Percentiles rank a stretch among this genome's conserved stretches.
Evolutionary conservation across 37 sponge, comb jelly and placozoan genomes (phyloP).

Genomic region (Oscarella lobularis): DNA sequence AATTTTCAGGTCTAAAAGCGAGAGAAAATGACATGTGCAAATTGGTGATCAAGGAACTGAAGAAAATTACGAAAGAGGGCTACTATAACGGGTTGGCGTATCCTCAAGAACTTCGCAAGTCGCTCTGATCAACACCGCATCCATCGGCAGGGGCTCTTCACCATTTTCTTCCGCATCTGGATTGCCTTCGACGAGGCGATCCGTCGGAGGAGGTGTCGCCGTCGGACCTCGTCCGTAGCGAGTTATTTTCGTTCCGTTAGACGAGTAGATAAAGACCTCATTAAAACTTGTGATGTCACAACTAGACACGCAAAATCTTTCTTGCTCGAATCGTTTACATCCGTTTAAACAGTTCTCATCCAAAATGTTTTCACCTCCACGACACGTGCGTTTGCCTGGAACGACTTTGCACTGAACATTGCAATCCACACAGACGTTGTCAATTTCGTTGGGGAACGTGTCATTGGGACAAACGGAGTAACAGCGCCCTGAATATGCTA

Average conservation of each 20-base stretch:
- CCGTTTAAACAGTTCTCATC: not conserved
- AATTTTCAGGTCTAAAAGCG: not conserved
- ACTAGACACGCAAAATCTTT: not conserved
- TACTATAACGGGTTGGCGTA: not conserved
- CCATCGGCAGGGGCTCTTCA: no score
- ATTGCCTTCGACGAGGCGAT: not conserved
- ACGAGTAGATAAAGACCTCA: no score
- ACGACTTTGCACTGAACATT: no score
- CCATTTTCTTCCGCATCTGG: not conserved
- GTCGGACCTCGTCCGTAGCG: no score
- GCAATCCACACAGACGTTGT: no score
- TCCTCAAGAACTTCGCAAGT: not conserved
- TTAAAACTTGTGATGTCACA: no score
- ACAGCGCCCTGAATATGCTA: no score
- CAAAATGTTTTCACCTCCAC: not conserved
- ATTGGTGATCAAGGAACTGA: no score
- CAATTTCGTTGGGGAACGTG: not conserved
- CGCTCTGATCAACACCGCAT: not conserved
- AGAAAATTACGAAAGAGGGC: no score
- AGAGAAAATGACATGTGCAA: no score
- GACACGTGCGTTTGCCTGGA: not conserved
- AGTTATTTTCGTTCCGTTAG: no score
- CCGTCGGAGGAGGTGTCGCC: no score
- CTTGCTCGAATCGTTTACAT: not conserved
- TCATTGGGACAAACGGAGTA: not conserved